These are phyloP conservation scores for Capreolus pygargus DNA, from an alignment of 2,113 vertebrate species.

Conservation along the genomic window DNA sequence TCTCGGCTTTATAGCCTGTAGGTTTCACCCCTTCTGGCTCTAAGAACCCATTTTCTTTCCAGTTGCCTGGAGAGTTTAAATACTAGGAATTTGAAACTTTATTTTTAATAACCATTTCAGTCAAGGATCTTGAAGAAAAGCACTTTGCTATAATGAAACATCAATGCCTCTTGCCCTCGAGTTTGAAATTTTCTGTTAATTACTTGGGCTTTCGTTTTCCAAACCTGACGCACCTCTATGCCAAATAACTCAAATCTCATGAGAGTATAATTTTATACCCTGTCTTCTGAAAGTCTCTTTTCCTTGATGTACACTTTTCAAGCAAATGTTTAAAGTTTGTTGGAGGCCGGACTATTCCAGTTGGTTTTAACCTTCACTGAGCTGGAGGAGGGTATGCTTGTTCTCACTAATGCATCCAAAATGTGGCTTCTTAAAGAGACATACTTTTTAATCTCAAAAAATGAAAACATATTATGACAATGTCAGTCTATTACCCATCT, in stretches of 20 bases:
- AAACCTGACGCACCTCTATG: not conserved
- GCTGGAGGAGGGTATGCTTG: not conserved
- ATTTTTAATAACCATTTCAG: not conserved
- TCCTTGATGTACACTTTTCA: not conserved
- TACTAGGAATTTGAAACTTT: conserved; percentile 18
- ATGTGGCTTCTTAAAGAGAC: not conserved
- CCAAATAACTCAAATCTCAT: not conserved
- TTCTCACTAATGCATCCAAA: not conserved
- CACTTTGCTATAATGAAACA: not conserved
- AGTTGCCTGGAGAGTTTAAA: conserved; percentile 52
- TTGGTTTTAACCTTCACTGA: not conserved
- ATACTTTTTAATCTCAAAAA: conserved; percentile 11
- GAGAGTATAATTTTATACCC: not conserved
- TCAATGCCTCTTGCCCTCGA: not conserved
- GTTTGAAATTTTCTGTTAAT: not conserved
- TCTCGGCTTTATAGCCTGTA: conserved; percentile 52
- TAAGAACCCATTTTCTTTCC: conserved; percentile 45
- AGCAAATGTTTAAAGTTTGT: not conserved
- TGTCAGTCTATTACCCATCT: not conserved
- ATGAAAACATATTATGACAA: conserved; percentile 10
- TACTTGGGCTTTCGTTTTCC: not conserved
- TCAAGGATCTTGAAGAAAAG: not conserved
- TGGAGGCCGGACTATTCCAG: not conserved
- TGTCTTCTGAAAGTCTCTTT: not conserved
- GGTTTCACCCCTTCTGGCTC: conserved; percentile 51